Base-by-base conservation (phyloP, 2,797 vertebrate genomes). In the Valencia hispanica region DNA sequence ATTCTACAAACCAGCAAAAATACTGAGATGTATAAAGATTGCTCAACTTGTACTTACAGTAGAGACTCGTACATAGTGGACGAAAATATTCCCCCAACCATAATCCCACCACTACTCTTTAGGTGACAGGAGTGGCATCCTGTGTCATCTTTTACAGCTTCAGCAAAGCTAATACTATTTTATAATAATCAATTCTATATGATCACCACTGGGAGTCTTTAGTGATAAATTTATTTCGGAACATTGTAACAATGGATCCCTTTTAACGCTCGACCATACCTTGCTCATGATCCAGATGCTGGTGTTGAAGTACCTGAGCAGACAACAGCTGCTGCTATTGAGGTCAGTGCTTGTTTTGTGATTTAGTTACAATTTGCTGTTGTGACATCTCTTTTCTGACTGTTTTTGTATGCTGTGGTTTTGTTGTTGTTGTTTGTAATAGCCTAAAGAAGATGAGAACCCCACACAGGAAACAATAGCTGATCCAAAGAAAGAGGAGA, bases 341-440 rank as follows among this genome's bases (percentile, higher is more conserved):
- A 74, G 84, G 91, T 93, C 73, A 72, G 89, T 80, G 68, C 27
- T 48, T 65, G 5, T 27, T 75, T 17, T 18, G 25, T 0, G n/a
- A 74, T 30, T 66, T 34, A 43, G 47, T 65, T 12, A 57, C 3
- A 17, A 73, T 47, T 41, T 76, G 20, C 47, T 41, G n/a, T 10
- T 57, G 5, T 22, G 57, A 43, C 20, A 25, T 72, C 1, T 66
- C 36, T 25, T 77, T 66, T 55, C 34, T 45, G 22, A 22, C 14
- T 51, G 8, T 71, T 76, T 7, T n/a, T 48, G 41, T 78, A 2
- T 22, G 45, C 12, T 63, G 5, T 75, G 22, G 39, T 74, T 14
- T n/a, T n/a, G n/a, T n/a, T n/a, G n/a, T n/a, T n/a, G n/a, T n/a
- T 22, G 8, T 75, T 66, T 81, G 71, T 47, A 45, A 78, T 43